A percentile compares a stretch with the other conserved stretches of the same genome.
Evolutionary conservation across 2,888 invertebrate genomes (phyloP).

Genomic region (Tetragnatha montana): DNA sequence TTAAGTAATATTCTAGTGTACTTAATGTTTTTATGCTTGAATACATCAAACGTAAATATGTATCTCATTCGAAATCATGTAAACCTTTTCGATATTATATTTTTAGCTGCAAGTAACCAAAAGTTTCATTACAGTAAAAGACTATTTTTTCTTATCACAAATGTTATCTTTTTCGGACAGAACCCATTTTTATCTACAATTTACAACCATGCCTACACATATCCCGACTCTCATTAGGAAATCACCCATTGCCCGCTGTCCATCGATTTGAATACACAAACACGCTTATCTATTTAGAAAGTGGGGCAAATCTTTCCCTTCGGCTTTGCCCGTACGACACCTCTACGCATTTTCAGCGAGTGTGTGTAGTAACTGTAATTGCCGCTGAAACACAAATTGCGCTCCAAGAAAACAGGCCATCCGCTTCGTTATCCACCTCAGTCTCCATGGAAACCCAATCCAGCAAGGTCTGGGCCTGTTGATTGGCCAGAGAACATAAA

Average conservation of each 20-base stretch:
- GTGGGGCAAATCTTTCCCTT: neutral
- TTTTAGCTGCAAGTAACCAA: too few species aligned
- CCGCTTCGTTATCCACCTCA: conserved; percentile 24
- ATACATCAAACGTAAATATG: too few species aligned
- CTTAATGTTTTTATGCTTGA: too few species aligned
- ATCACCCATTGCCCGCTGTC: neutral
- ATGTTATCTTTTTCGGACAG: too few species aligned
- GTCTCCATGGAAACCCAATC: conserved; percentile 52
- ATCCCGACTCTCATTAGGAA: too few species aligned
- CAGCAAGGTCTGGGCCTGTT: conserved; percentile 37
- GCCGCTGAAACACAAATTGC: conserved; percentile 35
- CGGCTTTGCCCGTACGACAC: neutral
- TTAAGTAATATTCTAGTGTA: too few species aligned
- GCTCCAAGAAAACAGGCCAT: conserved; percentile 22
- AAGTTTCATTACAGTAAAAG: too few species aligned
- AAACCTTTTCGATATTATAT: too few species aligned
- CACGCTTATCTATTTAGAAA: neutral
- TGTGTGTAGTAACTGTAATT: neutral
- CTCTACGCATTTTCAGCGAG: conserved; percentile 11
- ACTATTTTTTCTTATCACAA: too few species aligned
- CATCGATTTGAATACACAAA: neutral
- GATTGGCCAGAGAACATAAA: conserved; percentile 48
- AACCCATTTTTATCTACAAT: too few species aligned
- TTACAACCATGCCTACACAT: too few species aligned
- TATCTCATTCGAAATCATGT: too few species aligned